A percentile compares a stretch with the other conserved stretches of the same genome.
phyloP scores from a whole-genome alignment of 2,888 invertebrate genomes.

The Sarcophaga rosellei region DNA sequence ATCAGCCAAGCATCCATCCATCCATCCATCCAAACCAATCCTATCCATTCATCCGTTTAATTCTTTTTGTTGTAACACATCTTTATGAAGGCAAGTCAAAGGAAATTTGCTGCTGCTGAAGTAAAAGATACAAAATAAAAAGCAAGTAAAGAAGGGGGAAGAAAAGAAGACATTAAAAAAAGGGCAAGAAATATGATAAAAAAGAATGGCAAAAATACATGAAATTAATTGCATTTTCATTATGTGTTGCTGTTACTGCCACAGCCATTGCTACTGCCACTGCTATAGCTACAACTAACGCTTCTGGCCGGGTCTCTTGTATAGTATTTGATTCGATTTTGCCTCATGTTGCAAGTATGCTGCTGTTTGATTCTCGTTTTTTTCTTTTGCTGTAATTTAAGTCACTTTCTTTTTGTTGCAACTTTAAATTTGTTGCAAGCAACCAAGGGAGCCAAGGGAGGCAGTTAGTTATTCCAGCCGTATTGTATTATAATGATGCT shows the following conservation, averaged over 20 bases:
- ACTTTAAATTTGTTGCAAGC: conserved; percentile 41
- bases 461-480: too few relatives aligned
- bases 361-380: conserved; percentile 6
- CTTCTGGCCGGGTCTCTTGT: conserved; percentile 19
- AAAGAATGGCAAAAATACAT: conserved; percentile 77
- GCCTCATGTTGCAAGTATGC: conserved; percentile 54
- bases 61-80: conserved; percentile 28
- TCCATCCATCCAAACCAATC: background rate
- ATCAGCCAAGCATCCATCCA: background rate
- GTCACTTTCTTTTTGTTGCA: conserved; percentile 32
- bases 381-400: background rate
- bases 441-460: conserved; percentile 8
- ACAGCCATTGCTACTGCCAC: too few relatives aligned
- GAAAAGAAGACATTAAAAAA: conserved; percentile 71
- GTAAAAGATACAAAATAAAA: conserved; percentile 28
- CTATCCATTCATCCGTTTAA: conserved; percentile 22
- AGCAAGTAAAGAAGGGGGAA: background rate
- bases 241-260: conserved; percentile 75
- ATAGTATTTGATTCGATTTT: conserved; percentile 51
- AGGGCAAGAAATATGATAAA: conserved; percentile 64
- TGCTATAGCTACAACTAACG: conserved; percentile 27
- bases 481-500: conserved; percentile 56
- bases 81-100: conserved; percentile 58
- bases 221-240: conserved; percentile 82
- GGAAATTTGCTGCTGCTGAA: conserved; percentile 31